Evolutionary conservation across 92 coral and sea anemone species (phyloP), one percentile per base, ranked within the genome.

Genomic region (Heteractis magnifica): DNA sequence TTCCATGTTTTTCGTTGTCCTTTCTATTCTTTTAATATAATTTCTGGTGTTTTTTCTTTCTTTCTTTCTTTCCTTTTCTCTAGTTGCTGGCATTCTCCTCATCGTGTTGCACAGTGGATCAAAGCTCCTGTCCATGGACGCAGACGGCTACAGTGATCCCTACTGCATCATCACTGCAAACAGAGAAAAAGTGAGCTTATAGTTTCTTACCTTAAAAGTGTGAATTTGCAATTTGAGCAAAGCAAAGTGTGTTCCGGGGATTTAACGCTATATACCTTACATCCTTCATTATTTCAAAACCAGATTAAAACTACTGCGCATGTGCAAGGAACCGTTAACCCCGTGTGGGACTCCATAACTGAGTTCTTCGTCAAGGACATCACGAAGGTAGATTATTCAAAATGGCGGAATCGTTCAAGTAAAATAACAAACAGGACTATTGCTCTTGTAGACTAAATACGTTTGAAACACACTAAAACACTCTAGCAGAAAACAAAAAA

Each of bases 81-180:
- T 68, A 94, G 98, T 87, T 59, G 77, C 97, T 16, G 98, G 98
- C 52, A 86, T 94, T 82, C 86, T 94, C 49, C 94, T 94, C 10
- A 89, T 94, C 44, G 97, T 90, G 14, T 85, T 94, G 49, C 98
- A 94, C 58, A 89, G 98, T 62, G 98, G 98, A 4, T 92, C 95
- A 5, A 87, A 93, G 71, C 85, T 94, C 18, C 60, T 94, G 72
- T 88, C 98, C 7, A 93, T 94, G 97, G 98, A 94, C 68, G 92
- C 95, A 2, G 98, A 94, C 48, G 98, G 98, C 6, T 92, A 84
- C 84, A 94, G 98, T 49, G 98, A 94, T 56, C 98, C 98, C 12
- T 94, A 94, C 87, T 94, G 98, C 60, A 93, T 94, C 56, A 81
- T 94, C 26, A 83, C 97, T 11, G 82, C 94, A 48, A 93, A 94